Base-by-base conservation (phyloP, 2,888 invertebrate genomes). In the Schizotus pectinicornis region DNA sequence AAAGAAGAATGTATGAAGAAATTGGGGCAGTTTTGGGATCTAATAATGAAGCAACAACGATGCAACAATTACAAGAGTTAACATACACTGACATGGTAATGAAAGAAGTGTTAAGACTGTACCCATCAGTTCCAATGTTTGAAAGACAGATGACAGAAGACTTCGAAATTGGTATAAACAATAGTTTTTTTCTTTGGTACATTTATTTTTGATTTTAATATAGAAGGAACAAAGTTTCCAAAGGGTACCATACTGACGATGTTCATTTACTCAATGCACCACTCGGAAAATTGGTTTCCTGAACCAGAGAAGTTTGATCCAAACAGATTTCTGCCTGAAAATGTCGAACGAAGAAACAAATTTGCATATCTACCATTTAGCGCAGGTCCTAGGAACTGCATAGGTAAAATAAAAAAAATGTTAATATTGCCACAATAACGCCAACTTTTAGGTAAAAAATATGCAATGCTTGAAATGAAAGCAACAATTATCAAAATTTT, bases 21-120 rank as follows among this genome's bases (percentile, higher is more conserved):
- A 59, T 67, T 14, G 43, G 42, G 13, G 48, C 54, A 13, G 43
- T 64, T 30, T 42, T 67, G 35, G 68, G 64, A 5, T 22, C 22
- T 6, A 63, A 65, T 5, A 53, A 61, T 6, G 62, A 61, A 47
- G 48, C 45, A 31, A 31, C 68, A 1, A 74, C 71, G 0, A 42
- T 50, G 46, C 32, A 50, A 13, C 33, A 34, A 8, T 46, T 72
- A 48, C 67, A 75, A 57, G 70, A 79, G 58, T 43, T 78, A 3
- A 61, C 69, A n/a, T 85, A 84, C 69, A 68, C 85, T 39, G 84
- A 85, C 61, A 78, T 82, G 41, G 81, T 84, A 0, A 80, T 84
- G 35, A 84, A 84, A 64, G 85, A 85, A 72, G 75, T 79, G 0
- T 68, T 85, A 8, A 76, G 85, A 38, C 62, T 84, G 7, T 83